These are phyloP conservation scores for Eupithecia vulgata DNA, from an alignment of 2,888 invertebrate genomes.

Conservation along the genomic window DNA sequence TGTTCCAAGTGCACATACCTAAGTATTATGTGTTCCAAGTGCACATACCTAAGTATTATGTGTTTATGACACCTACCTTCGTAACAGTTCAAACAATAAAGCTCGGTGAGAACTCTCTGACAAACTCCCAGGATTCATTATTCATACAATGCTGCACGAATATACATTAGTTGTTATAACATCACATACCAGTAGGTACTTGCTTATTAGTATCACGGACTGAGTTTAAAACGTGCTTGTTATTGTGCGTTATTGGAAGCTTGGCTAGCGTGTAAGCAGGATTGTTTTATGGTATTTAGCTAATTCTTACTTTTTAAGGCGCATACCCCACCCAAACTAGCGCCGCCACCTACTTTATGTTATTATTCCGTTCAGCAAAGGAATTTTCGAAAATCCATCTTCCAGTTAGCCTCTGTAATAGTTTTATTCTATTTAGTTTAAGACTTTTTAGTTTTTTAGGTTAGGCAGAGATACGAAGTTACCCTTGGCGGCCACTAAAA, in stretches of 20 bases:
- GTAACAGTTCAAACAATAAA: conserved; percentile 37
- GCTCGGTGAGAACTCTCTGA: conserved; percentile 21
- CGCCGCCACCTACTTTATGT: too few species aligned
- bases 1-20: conserved; percentile 1
- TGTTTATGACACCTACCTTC: conserved; percentile 21
- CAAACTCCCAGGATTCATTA: conserved; percentile 50
- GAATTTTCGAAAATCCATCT: too few species aligned
- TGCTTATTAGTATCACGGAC: conserved; percentile 42
- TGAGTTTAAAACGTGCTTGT: background rate
- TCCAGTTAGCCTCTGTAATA: too few species aligned
- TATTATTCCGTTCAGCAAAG: too few species aligned
- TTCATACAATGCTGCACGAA: conserved; percentile 58
- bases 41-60: conserved; percentile 6
- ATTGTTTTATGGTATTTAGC: too few species aligned
- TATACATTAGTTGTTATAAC: conserved; percentile 67
- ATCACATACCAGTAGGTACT: conserved; percentile 36
- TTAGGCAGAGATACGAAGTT: too few species aligned
- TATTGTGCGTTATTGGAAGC: background rate
- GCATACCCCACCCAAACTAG: too few species aligned
- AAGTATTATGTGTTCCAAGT: conserved; percentile 2
- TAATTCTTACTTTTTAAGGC: too few species aligned
- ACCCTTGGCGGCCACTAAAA: too few species aligned
- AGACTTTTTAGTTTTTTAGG: too few species aligned
- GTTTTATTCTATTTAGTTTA: too few species aligned
- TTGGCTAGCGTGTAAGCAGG: background rate